A percentile compares a stretch with the other conserved stretches of the same genome.
Conservation (phyloP, 2,113 vertebrate species). For the Picathartes gymnocephalus region DNA sequence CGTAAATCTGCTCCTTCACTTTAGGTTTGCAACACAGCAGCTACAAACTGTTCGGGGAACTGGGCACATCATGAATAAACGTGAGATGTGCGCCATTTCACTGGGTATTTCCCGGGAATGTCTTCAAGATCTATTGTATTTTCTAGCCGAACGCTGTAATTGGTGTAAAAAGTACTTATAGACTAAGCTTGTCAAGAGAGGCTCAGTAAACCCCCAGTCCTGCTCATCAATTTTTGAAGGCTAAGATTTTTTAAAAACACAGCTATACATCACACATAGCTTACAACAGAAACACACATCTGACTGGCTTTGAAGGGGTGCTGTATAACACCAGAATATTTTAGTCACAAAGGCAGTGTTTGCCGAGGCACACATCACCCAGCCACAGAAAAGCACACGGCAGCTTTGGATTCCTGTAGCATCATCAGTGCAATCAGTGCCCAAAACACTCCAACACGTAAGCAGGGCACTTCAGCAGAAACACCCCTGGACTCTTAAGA, state of each 20-base stretch:
- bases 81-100: not conserved
- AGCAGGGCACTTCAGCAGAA: not conserved
- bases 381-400: not conserved
- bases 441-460: not conserved
- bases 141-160: not conserved
- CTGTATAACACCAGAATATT: not conserved
- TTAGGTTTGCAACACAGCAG: not conserved
- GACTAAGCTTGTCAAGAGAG: not conserved
- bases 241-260: not conserved
- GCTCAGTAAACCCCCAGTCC: not conserved
- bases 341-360: not conserved
- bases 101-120: not conserved
- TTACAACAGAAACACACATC: not conserved
- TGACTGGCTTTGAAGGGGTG: not conserved
- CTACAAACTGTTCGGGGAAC: not conserved
- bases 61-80: not conserved
- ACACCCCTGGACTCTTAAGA: not conserved
- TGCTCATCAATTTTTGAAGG: not conserved
- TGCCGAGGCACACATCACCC: rapidly evolving
- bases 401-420: not conserved
- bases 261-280: rapidly evolving
- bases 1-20: not conserved
- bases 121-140: not conserved
- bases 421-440: not conserved
- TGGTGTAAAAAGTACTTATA: not conserved